A percentile compares a stretch with the other conserved stretches of the same genome.
Conservation (phyloP, 2,797 vertebrate species). For the Gymnothorax reevesii region DNA sequence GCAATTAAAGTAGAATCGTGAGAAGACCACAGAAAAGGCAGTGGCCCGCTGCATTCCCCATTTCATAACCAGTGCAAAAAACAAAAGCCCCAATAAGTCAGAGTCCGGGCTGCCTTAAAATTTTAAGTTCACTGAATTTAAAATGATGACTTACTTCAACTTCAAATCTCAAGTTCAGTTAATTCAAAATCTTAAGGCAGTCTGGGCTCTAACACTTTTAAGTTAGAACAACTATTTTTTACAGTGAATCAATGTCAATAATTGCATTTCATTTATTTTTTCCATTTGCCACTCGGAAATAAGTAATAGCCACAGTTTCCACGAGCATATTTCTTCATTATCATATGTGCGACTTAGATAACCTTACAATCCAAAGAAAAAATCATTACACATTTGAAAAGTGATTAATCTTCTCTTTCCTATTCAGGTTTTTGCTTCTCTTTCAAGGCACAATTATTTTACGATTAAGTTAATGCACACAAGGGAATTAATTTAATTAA, state of each 20-base stretch:
- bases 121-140: too few species aligned
- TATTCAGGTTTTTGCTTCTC: background rate
- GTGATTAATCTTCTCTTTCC: background rate
- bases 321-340: constrained; percentile 1
- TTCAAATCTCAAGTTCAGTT: too few species aligned
- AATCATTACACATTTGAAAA: background rate
- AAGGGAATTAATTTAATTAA: constrained; percentile 3
- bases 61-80: background rate
- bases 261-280: background rate
- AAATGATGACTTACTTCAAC: too few species aligned
- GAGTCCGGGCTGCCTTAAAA: too few species aligned
- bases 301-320: background rate
- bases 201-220: too few species aligned
- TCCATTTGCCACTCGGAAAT: background rate
- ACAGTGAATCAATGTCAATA: background rate
- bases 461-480: background rate
- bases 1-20: constrained; percentile 10
- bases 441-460: background rate
- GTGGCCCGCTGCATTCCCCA: background rate
- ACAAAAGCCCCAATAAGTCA: too few species aligned
- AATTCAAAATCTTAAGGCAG: too few species aligned
- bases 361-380: background rate
- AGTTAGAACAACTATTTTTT: too few species aligned
- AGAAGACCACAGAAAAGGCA: background rate
- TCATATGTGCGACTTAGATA: background rate